Conservation (phyloP, 2,797 vertebrate species). For the Melanotaenia nigrans region DNA sequence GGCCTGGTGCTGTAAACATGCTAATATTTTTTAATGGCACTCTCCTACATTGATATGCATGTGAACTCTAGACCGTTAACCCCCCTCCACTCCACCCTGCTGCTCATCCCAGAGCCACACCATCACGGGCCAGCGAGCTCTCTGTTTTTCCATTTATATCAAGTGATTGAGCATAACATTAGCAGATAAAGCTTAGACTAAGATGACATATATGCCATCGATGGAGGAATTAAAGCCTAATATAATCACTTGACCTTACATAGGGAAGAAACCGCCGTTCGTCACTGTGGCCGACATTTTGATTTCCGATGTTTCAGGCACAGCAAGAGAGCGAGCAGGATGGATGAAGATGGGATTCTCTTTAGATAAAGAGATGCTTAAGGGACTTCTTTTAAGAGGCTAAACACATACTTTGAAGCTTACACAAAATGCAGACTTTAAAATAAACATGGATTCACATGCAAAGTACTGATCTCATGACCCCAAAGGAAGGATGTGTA, state of each 20-base stretch:
- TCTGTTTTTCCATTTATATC: constrained; percentile 81
- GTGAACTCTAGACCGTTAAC: constrained; percentile 67
- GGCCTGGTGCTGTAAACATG: constrained; percentile 76
- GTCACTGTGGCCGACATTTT: constrained; percentile 66
- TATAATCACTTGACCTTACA: constrained; percentile 74
- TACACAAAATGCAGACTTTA: constrained; percentile 29
- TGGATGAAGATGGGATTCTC: constrained; percentile 63
- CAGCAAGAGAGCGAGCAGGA: constrained; percentile 34
- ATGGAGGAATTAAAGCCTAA: constrained; percentile 80
- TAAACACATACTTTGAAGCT: constrained; percentile 37
- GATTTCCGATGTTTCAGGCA: constrained; percentile 63
- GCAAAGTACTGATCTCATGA: constrained; percentile 59
- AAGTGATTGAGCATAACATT: constrained; percentile 83
- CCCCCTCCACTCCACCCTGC: constrained; percentile 40
- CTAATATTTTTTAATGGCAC: constrained; percentile 79
- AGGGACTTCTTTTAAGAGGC: constrained; percentile 63
- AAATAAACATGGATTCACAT: constrained; percentile 38
- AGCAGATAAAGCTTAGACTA: constrained; percentile 79
- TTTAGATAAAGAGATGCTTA: constrained; percentile 66
- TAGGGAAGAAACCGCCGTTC: constrained; percentile 39
- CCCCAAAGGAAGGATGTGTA: constrained; percentile 26
- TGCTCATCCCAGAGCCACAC: constrained; percentile 47
- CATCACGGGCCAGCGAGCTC: constrained; percentile 57
- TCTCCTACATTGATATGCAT: constrained; percentile 72
- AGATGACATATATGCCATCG: constrained; percentile 77